These are phyloP conservation scores for Euwallacea similis DNA, from an alignment of 1,140 invertebrate genomes.

Conservation along the genomic window DNA sequence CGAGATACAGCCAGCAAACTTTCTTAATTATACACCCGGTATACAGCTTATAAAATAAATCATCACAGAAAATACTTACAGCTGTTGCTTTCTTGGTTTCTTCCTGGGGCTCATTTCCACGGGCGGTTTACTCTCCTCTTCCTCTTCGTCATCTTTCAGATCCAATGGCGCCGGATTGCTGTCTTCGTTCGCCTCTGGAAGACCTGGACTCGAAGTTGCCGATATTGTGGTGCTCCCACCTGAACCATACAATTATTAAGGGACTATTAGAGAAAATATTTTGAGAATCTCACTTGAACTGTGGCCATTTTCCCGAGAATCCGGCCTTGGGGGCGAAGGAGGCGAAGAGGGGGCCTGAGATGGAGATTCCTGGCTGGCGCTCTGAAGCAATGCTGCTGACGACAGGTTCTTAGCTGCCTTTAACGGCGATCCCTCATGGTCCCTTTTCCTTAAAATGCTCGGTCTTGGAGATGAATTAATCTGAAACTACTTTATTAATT, in stretches of 20 bases:
- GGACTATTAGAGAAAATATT: neutral
- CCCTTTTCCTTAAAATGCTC: constrained; percentile 52
- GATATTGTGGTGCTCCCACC: constrained; percentile 76
- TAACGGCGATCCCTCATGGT: constrained; percentile 50
- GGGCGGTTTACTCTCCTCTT: constrained; percentile 45
- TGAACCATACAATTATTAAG: neutral
- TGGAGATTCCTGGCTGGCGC: constrained; percentile 41
- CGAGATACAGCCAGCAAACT: too few species aligned
- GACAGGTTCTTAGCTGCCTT: constrained; percentile 51
- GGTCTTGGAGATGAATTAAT: constrained; percentile 52
- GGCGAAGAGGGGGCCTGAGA: constrained; percentile 55
- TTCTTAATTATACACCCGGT: too few species aligned
- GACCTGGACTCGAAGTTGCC: constrained; percentile 73
- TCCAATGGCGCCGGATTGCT: constrained; percentile 55
- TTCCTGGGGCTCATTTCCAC: constrained; percentile 66
- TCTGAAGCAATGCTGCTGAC: constrained; percentile 55
- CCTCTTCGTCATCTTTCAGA: constrained; percentile 48
- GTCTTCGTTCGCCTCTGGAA: constrained; percentile 66
- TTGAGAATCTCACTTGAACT: constrained; percentile 53
- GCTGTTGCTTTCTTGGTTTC: constrained; percentile 74
- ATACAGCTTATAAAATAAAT: too few species aligned
- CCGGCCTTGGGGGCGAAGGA: constrained; percentile 55
- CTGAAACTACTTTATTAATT: constrained; percentile 22
- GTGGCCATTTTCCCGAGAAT: constrained; percentile 58
- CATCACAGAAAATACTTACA: constrained; percentile 56